A percentile compares a stretch with the other conserved stretches of the same genome.
These are phyloP conservation scores for Callimico goeldii DNA, from an alignment of 2,797 vertebrate species.

Conservation along the genomic window DNA sequence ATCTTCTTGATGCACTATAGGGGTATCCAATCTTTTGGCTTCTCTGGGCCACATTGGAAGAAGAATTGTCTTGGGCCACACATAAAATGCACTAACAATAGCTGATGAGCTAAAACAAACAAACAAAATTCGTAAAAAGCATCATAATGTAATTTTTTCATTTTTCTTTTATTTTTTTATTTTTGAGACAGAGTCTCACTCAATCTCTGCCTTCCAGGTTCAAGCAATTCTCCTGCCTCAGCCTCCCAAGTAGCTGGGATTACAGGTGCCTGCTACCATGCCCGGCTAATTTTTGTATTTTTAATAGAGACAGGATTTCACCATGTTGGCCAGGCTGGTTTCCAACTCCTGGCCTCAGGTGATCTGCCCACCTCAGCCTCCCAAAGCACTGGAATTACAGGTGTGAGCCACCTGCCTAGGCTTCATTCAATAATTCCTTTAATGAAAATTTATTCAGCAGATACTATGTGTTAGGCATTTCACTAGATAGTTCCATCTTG, in stretches of 20 bases:
- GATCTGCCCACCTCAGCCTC: not conserved
- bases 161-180: not conserved
- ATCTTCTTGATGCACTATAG: not conserved
- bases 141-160: not conserved
- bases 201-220: not conserved
- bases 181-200: not conserved
- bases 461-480: not conserved
- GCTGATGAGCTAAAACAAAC: not conserved
- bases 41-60: not conserved
- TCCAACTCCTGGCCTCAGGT: not conserved
- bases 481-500: not conserved
- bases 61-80: not conserved
- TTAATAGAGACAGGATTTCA: not conserved
- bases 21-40: not conserved
- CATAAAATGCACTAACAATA: not conserved
- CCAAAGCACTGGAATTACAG: not conserved
- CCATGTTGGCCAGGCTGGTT: not conserved
- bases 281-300: not conserved
- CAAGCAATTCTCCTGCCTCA: not conserved
- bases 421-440: slow-evolving; percentile 4
- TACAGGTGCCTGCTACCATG: not conserved
- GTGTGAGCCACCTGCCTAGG: not conserved
- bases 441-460: not conserved
- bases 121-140: not conserved
- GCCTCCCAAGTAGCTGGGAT: not conserved